Conservation (phyloP, 1,140 invertebrate genomes). For the Xylocopa sonorina region DNA sequence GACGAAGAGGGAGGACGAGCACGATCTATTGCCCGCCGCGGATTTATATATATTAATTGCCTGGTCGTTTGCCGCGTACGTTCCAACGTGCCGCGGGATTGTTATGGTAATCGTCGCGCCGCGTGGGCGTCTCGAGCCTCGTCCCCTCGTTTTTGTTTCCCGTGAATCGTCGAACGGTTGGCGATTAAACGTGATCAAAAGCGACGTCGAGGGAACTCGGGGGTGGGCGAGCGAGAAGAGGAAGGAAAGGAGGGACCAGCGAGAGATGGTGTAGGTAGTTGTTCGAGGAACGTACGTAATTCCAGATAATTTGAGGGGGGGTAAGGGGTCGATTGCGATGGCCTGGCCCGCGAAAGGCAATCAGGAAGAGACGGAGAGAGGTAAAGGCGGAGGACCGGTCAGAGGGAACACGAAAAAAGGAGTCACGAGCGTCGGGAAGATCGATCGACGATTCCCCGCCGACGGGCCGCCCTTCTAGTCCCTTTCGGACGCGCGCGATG, state of each 20-base stretch:
- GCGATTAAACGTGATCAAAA: conserved; percentile 15
- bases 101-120: conserved; percentile 19
- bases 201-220: no score
- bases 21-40: conserved; percentile 17
- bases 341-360: conserved; percentile 15
- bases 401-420: conserved; percentile 52
- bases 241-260: neutral
- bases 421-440: conserved; percentile 64
- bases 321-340: conserved; percentile 25
- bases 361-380: conserved; percentile 1
- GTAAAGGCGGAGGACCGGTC: conserved; percentile 1
- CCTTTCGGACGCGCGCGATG: conserved; percentile 29
- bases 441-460: conserved; percentile 67
- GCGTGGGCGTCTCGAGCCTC: conserved; percentile 5
- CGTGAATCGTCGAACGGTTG: neutral
- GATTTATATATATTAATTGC: conserved; percentile 63
- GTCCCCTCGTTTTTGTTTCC: neutral
- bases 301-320: conserved; percentile 30
- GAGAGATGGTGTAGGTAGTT: neutral
- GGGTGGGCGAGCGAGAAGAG: neutral
- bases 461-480: conserved; percentile 61
- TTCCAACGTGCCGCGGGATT: conserved; percentile 1
- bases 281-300: conserved; percentile 26
- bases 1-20: conserved; percentile 12
- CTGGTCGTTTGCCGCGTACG: conserved; percentile 34